These are phyloP conservation scores for Nasonovia ribisnigri DNA, from an alignment of 2,888 invertebrate species.

Conservation along the genomic window DNA sequence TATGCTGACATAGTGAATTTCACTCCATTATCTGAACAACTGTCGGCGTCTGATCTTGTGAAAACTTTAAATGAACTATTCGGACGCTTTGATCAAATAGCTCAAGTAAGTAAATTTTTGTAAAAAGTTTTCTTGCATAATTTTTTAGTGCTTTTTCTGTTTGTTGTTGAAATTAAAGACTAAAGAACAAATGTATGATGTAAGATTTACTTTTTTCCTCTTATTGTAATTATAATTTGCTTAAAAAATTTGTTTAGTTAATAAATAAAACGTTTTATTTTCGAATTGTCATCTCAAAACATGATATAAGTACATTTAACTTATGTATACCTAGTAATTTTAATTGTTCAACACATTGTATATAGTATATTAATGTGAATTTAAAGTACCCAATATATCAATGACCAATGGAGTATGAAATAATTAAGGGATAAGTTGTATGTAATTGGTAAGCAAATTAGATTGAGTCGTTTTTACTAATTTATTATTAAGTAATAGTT, in stretches of 20 bases:
- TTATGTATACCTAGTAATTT: background rate
- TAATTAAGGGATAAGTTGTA: background rate
- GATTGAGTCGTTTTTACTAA: background rate
- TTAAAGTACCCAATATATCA: background rate
- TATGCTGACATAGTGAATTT: slow-evolving; percentile 99
- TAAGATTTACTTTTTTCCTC: background rate
- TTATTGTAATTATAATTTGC: background rate
- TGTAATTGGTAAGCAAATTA: background rate
- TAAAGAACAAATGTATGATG: background rate
- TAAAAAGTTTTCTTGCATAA: background rate
- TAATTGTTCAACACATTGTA: background rate
- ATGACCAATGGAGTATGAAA: background rate
- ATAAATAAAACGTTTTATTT: too few relatives aligned
- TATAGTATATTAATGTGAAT: background rate
- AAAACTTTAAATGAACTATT: slow-evolving; percentile 96
- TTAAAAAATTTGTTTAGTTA: too few relatives aligned
- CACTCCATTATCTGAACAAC: slow-evolving; percentile 92
- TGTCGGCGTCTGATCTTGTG: slow-evolving; percentile 93
- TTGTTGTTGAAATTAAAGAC: background rate
- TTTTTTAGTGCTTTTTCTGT: background rate
- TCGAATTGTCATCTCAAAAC: background rate
- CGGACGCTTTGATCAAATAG: slow-evolving; percentile 96
- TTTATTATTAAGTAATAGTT: too few relatives aligned
- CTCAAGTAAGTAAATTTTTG: slow-evolving; percentile 79
- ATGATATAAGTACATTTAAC: background rate